These are phyloP conservation scores for Ctenosaura bakeri DNA, from an alignment of 2,797 vertebrate species.

Conservation along the genomic window DNA sequence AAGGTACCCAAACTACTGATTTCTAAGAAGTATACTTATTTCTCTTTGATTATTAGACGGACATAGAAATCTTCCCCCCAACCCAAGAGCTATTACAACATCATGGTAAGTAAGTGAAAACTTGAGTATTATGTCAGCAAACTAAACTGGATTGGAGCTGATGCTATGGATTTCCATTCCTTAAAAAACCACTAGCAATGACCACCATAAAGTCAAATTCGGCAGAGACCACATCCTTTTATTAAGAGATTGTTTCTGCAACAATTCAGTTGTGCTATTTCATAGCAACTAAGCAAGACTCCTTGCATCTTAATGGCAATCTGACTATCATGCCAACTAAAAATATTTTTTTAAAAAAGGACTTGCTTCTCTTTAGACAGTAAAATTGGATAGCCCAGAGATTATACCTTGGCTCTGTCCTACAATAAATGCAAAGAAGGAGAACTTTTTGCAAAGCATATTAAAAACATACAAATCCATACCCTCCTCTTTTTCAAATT, in stretches of 20 bases:
- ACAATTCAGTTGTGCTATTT: slow-evolving; percentile 16
- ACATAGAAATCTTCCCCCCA: slow-evolving; percentile 40
- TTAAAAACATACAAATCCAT: not conserved
- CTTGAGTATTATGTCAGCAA: slow-evolving; percentile 16
- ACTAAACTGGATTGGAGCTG: slow-evolving; percentile 37
- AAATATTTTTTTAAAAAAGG: not conserved
- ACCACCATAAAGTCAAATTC: slow-evolving; percentile 24
- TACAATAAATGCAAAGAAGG: not conserved
- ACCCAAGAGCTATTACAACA: slow-evolving; percentile 39
- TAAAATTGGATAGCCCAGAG: not conserved
- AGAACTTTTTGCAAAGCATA: not conserved
- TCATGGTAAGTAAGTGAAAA: slow-evolving; percentile 51
- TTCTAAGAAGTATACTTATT: slow-evolving; percentile 19
- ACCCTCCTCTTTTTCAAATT: not conserved
- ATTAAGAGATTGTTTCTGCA: not conserved
- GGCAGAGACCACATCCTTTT: not conserved
- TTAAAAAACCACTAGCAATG: slow-evolving; percentile 38
- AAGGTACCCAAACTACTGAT: slow-evolving; percentile 23
- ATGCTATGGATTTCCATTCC: slow-evolving; percentile 63
- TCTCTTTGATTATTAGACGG: slow-evolving; percentile 39
- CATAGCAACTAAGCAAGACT: not conserved
- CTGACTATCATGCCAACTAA: not conserved
- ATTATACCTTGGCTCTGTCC: not conserved
- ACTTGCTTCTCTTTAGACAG: not conserved
- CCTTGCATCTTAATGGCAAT: slow-evolving; percentile 26